Conservation (phyloP, 2,113 vertebrate species). For the Paradisaea rubra region DNA sequence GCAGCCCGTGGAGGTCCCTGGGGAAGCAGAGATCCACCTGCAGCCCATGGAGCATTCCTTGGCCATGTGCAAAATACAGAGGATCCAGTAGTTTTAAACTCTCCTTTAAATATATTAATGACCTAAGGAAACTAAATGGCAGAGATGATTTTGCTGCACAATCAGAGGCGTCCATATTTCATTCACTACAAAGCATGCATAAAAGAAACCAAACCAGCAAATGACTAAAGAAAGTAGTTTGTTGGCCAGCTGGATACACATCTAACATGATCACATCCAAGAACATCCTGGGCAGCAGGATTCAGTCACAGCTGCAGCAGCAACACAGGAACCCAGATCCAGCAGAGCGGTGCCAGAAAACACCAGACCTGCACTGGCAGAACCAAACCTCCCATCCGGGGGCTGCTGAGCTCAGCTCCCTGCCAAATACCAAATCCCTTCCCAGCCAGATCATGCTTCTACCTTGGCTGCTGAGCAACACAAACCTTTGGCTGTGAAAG, state of each 20-base stretch:
- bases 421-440: background rate
- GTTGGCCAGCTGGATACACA: background rate
- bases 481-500: background rate
- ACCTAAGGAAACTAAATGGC: background rate
- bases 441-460: background rate
- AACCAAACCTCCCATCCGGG: rapidly evolving
- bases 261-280: rapidly evolving
- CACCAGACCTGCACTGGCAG: background rate
- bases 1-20: background rate
- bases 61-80: background rate
- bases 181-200: background rate
- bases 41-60: background rate
- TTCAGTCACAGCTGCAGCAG: background rate
- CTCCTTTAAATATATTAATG: background rate
- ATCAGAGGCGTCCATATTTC: background rate
- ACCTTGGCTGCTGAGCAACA: background rate
- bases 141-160: background rate
- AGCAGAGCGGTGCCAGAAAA: rapidly evolving
- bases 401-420: background rate
- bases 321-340: background rate
- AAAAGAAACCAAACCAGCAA: background rate
- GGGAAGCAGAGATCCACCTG: background rate
- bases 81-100: background rate
- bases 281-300: background rate
- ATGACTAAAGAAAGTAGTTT: background rate